Evolutionary conservation across 2,797 vertebrate genomes (phyloP).

Genomic region (Leptodactylus fallax): DNA sequence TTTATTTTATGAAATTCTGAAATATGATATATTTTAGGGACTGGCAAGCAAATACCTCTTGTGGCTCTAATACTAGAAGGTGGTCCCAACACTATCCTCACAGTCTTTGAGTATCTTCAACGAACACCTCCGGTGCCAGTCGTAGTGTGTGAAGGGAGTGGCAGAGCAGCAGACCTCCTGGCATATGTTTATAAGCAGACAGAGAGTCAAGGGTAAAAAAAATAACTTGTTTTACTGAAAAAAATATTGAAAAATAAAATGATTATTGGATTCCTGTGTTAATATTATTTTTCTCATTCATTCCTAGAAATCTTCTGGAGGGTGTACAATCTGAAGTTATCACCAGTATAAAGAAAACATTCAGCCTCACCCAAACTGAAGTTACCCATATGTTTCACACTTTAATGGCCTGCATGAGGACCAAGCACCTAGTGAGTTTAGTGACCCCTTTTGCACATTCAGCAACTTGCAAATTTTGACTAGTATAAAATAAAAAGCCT

Average conservation of each 20-base stretch:
- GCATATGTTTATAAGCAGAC: constrained; percentile 87
- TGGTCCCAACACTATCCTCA: constrained; percentile 83
- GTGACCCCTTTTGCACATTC: background rate
- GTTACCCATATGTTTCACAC: constrained; percentile 85
- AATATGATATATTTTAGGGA: constrained; percentile 71
- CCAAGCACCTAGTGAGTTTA: constrained; percentile 81
- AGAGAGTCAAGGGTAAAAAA: constrained; percentile 80
- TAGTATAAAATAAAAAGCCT: too few species aligned
- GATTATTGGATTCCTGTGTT: background rate
- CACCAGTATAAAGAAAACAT: constrained; percentile 85
- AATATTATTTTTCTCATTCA: background rate
- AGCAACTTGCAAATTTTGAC: background rate
- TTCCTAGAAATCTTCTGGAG: constrained; percentile 79
- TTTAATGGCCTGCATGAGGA: constrained; percentile 86
- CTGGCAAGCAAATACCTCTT: constrained; percentile 83
- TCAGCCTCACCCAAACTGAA: constrained; percentile 84
- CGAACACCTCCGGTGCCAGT: constrained; percentile 84
- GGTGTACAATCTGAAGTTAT: constrained; percentile 83
- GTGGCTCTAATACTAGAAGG: constrained; percentile 86
- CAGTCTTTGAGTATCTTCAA: constrained; percentile 84
- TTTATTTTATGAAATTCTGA: background rate
- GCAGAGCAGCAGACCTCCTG: constrained; percentile 84
- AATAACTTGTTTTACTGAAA: background rate
- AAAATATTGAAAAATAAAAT: background rate
- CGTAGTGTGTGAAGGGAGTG: constrained; percentile 86